Base-by-base conservation (phyloP, 2,888 invertebrate species). In the Eupithecia dodoneata region DNA sequence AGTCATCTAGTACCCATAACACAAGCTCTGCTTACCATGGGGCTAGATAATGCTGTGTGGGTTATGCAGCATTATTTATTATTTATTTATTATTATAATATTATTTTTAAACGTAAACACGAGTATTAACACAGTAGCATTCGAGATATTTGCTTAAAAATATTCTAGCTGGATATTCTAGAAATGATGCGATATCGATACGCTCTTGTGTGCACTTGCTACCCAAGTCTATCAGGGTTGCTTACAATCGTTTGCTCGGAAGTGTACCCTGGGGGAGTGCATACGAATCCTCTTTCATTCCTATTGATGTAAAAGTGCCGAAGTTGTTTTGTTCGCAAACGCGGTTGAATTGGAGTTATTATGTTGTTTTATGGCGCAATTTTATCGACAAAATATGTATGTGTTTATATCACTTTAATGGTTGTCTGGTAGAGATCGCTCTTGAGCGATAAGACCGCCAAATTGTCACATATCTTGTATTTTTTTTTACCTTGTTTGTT, bases 261-360 rank as follows among this genome's bases (percentile, higher is more conserved):
- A 72, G 55, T 72, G 55, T 59, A 72, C 72, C 49, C 45, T 47
- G 72, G 63, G 73, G 76, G 76, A 79, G 76, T 79, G 78, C 80
- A 79, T 80, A 77, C 67, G 74, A 73, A 77, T 80, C 75, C 67
- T 79, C 72, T 79, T 77, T 75, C 73, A 76, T 77, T 77, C 66
- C 66, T 55, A 75, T 78, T 79, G 74, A 81, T 81, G 75, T 67
- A 72, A 71, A 78, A 78, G 75, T 76, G 67, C 73, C 73, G 59
- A 63, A 76, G 75, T 75, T 71, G 71, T 74, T 73, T 72, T 70
- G 41, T 70, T 75, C 71, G 66, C 45, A 41, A 69, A 65, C 59
- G 52, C 44, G 70, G 65, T 74, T 12, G 74, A 74, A 55, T 30
- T 44, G 49, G 15, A 71, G 18, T 71, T 76, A 65, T 71, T 73